Evolutionary conservation across 2,888 invertebrate species (phyloP), one percentile per base, ranked within the genome.

Genomic region (Conops quadrifasciatus): DNA sequence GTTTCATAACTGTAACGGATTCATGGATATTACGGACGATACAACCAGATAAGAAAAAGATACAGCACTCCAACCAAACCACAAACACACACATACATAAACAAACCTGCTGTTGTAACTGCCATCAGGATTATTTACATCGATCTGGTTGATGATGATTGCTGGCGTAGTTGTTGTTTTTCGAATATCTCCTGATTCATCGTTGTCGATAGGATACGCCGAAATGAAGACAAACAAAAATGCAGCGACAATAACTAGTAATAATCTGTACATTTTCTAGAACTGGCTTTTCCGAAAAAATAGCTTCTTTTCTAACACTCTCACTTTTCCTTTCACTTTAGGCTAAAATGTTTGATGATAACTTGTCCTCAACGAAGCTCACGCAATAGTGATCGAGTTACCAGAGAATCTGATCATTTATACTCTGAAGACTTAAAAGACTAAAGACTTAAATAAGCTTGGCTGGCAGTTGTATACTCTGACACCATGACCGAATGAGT

Each of bases 1-100:
- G 93, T 92, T 87, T 93, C 93, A 77, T 91, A 93, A 82, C 93
- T 93, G 43, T 16, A 16, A 30, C 47, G 72, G n/a, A n/a, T n/a
- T n/a, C n/a, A n/a, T n/a, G n/a, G n/a, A n/a, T n/a, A n/a, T n/a
- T n/a, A n/a, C n/a, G n/a, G n/a, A n/a, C n/a, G n/a, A n/a, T n/a
- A n/a, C n/a, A n/a, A n/a, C n/a, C 13, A 21, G 19, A 24, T 26
- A n/a, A 58, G 66, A 45, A 49, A 58, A 43, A 63, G 3, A 4
- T 58, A 36, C 43, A 19, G 30, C 21, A 45, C 24, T 4, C 2
- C 16, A 47, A 47, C 16, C 3, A 53, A 13, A 47, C 43, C 62
- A 67, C 43, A 51, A 7, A 53, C 30, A 36, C 36, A 7, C 9
- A 58, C 49, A 30, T 21, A n/a, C n/a, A n/a, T 21, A 43, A 16